These are phyloP conservation scores for Tenthredo livida DNA, from an alignment of 2,888 invertebrate genomes.

Conservation along the genomic window DNA sequence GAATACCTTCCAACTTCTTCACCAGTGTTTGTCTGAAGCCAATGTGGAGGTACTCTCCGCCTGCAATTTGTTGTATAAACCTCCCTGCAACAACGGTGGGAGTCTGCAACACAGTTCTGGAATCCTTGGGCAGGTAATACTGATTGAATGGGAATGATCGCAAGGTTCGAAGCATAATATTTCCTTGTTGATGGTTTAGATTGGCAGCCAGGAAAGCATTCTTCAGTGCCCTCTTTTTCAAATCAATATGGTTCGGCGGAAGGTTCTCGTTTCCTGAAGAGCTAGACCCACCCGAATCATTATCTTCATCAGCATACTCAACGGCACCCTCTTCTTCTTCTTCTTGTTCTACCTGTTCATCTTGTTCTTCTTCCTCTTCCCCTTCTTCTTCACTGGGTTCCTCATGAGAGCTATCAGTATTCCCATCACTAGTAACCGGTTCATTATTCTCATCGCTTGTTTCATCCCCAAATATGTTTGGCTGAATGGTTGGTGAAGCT, in stretches of 20 bases:
- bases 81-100: constrained; percentile 38
- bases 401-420: background rate
- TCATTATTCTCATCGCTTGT: constrained; percentile 14
- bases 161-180: constrained; percentile 50
- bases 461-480: constrained; percentile 21
- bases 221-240: constrained; percentile 17
- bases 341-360: constrained; percentile 8
- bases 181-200: constrained; percentile 37
- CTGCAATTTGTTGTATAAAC: constrained; percentile 44
- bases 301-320: constrained; percentile 19
- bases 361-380: background rate
- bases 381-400: background rate
- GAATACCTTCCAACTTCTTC: constrained; percentile 21
- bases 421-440: too few relatives aligned
- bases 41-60: constrained; percentile 56
- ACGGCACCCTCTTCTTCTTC: background rate
- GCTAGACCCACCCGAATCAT: constrained; percentile 10
- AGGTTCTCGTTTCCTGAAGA: constrained; percentile 26
- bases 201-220: constrained; percentile 30
- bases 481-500: background rate
- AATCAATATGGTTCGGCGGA: constrained; percentile 19
- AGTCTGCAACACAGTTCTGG: constrained; percentile 54
- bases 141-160: constrained; percentile 53
- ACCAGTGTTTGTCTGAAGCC: constrained; percentile 50
- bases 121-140: constrained; percentile 53